Percentiles rank a stretch among this genome's conserved stretches.
Conservation (phyloP, 23 tunicate genomes). For the Clavelina lepadiformis region DNA sequence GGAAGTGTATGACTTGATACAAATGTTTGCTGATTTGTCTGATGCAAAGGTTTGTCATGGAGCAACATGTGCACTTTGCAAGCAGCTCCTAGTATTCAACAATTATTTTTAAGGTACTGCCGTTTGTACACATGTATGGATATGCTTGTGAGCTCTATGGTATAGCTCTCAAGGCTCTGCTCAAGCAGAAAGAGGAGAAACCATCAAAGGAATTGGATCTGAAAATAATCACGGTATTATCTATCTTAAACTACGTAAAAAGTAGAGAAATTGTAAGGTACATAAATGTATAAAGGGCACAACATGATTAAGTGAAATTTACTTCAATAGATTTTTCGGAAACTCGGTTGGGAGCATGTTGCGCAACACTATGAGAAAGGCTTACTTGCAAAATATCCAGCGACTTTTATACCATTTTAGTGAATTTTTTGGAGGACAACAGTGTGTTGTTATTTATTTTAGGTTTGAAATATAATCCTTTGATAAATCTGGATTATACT, state of each 20-base stretch:
- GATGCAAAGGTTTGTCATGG: conserved; percentile 40
- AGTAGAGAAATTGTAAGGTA: not conserved
- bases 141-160: conserved; percentile 50
- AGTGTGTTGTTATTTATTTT: no score
- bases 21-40: conserved; percentile 63
- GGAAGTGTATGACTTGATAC: conserved; percentile 49
- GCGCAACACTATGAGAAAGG: conserved; percentile 37
- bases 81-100: conserved; percentile 9
- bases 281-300: not conserved
- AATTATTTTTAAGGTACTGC: conserved; percentile 36
- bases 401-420: conserved; percentile 54
- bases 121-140: conserved; percentile 56
- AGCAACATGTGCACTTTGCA: not conserved
- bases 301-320: not conserved
- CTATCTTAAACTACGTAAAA: not conserved
- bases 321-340: conserved; percentile 50
- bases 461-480: no score
- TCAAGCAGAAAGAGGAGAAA: conserved; percentile 67
- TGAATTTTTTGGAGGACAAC: no score
- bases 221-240: no score
- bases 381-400: conserved; percentile 61
- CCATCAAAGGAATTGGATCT: no score
- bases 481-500: no score
- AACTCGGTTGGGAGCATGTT: conserved; percentile 62
- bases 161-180: conserved; percentile 40